Evolutionary conservation across 2,797 vertebrate genomes (phyloP).

Genomic region (Chromis chromis): DNA sequence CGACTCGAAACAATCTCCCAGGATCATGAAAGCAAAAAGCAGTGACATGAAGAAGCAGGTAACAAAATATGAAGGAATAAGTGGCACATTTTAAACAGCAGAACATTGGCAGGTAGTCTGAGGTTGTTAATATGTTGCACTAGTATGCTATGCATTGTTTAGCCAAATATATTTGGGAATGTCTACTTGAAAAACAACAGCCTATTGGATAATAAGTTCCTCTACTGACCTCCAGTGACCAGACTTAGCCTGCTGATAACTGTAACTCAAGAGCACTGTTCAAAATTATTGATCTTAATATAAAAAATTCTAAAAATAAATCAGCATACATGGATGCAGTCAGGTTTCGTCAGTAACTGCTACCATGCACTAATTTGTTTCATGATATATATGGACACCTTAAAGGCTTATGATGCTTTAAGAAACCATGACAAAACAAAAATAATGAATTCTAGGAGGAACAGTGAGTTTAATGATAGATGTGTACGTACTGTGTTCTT

Average conservation of each 20-base stretch:
- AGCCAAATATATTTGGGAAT: slow-evolving; percentile 3
- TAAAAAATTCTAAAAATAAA: neutral
- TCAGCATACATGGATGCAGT: neutral
- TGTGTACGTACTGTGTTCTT: slow-evolving; percentile 94
- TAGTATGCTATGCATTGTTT: neutral
- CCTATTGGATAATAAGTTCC: slow-evolving; percentile 5
- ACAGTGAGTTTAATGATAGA: slow-evolving; percentile 38
- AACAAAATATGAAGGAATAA: slow-evolving; percentile 1
- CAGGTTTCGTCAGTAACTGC: neutral
- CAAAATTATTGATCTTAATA: neutral
- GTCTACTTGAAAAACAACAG: slow-evolving; percentile 4
- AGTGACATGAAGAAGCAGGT: slow-evolving; percentile 2
- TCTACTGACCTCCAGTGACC: neutral
- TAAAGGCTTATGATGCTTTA: slow-evolving; percentile 12
- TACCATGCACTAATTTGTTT: neutral
- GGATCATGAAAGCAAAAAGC: slow-evolving; percentile 18
- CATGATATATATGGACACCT: slow-evolving; percentile 6
- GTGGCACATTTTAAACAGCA: slow-evolving; percentile 10
- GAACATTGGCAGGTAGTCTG: neutral
- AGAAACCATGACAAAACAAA: slow-evolving; percentile 19
- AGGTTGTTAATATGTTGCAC: neutral
- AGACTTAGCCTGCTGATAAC: neutral
- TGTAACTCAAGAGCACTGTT: neutral
- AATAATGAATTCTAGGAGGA: slow-evolving; percentile 8
- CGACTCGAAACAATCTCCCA: neutral